Conservation (phyloP, 2,888 invertebrate species). For the Coelopa pilipes region DNA sequence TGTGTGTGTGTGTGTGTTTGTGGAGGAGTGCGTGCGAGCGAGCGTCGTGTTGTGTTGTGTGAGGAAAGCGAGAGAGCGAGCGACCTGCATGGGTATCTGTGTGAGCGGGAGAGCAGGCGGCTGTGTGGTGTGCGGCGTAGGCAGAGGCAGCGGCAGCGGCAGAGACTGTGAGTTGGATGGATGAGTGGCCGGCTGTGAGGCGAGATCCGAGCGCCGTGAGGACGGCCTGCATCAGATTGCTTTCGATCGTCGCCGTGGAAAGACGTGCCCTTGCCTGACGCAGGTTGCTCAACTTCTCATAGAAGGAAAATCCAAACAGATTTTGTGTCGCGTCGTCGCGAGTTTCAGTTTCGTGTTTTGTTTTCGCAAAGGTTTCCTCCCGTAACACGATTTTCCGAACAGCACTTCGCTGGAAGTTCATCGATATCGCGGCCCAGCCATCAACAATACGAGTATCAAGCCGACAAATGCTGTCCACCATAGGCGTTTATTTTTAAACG, state of each 20-base stretch:
- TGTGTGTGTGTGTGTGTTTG: conserved; percentile 38
- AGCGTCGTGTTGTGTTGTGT: no score
- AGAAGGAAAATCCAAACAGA: no score
- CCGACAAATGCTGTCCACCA: conserved; percentile 3
- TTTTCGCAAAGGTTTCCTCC: no score
- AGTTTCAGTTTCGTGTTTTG: no score
- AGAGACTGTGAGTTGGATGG: background rate
- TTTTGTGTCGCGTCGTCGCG: no score
- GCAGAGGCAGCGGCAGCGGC: conserved; percentile 22
- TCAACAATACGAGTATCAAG: no score
- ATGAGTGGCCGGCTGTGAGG: no score
- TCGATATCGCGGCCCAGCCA: no score
- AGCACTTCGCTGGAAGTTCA: no score
- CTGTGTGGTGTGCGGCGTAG: conserved; percentile 51
- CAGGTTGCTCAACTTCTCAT: conserved; percentile 40
- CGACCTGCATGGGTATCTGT: background rate
- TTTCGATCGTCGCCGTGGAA: conserved; percentile 58
- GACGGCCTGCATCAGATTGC: conserved; percentile 55
- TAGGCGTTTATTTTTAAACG: background rate
- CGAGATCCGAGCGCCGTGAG: conserved; percentile 15
- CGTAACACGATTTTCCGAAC: no score
- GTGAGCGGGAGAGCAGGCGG: conserved; percentile 43
- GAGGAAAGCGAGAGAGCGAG: no score
- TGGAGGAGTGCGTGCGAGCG: conserved; percentile 18
- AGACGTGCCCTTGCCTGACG: conserved; percentile 49